These are phyloP conservation scores for Melanotaenia maccullochi DNA, from an alignment of 2,797 vertebrate species.

Conservation along the genomic window DNA sequence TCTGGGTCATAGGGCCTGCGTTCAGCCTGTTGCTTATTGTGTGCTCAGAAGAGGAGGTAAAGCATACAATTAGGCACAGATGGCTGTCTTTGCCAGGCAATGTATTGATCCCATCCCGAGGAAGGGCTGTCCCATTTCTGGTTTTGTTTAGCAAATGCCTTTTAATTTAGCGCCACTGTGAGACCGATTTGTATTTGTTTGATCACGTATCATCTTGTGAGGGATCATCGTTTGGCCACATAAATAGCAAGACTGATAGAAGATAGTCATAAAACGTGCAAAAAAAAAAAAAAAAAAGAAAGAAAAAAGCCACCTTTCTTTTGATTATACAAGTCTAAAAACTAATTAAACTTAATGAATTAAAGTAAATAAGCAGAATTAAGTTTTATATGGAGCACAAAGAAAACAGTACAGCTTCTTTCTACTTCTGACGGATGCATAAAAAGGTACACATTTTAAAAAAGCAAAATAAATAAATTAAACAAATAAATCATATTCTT, in stretches of 20 bases:
- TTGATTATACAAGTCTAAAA: not conserved
- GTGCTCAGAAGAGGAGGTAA: constrained; percentile 82
- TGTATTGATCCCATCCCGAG: constrained; percentile 79
- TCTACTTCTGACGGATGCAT: not conserved
- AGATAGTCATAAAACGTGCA: constrained; percentile 11
- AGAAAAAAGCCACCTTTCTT: not conserved
- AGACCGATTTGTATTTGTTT: constrained; percentile 65
- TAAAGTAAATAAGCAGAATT: not conserved
- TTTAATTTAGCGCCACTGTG: constrained; percentile 55
- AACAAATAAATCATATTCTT: not conserved
- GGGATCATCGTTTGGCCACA: constrained; percentile 13
- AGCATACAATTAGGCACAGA: constrained; percentile 87
- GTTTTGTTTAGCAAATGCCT: constrained; percentile 70
- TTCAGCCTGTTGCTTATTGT: constrained; percentile 89
- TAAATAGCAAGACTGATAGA: constrained; percentile 22
- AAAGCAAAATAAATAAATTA: too few relatives aligned
- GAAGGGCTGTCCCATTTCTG: constrained; percentile 75
- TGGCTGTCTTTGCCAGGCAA: constrained; percentile 83
- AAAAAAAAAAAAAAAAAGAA: not conserved
- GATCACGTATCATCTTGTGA: constrained; percentile 63
- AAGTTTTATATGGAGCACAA: not conserved
- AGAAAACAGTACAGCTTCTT: constrained; percentile 23
- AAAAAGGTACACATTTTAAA: not conserved
- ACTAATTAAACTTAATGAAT: not conserved
- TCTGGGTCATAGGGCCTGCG: constrained; percentile 86